A percentile compares a stretch with the other conserved stretches of the same genome.
Conservation (phyloP, 2,113 vertebrate genomes). For the Axis porcinus region DNA sequence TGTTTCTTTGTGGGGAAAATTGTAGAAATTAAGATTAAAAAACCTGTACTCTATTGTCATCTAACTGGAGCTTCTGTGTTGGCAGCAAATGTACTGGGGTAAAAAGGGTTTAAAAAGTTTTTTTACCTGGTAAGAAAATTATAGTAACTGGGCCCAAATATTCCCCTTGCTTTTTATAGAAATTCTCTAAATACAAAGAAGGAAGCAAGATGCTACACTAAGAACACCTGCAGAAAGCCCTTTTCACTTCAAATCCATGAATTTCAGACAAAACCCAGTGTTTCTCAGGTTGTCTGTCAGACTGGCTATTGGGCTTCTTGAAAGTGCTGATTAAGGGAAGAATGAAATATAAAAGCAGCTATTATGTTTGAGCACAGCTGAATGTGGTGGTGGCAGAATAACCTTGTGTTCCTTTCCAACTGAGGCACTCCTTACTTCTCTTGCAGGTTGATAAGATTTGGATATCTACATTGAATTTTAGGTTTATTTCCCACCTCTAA, state of each 20-base stretch:
- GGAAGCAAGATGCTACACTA: slow-evolving; percentile 64
- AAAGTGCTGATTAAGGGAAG: slow-evolving; percentile 10
- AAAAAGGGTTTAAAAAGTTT: background rate
- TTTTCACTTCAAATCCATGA: slow-evolving; percentile 25
- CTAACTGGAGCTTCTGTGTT: slow-evolving; percentile 33
- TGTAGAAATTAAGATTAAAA: slow-evolving; percentile 6
- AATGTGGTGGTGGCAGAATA: background rate
- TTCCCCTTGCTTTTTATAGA: slow-evolving; percentile 67
- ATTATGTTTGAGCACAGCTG: background rate
- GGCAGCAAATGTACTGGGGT: slow-evolving; percentile 56
- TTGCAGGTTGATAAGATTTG: background rate
- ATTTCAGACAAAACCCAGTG: slow-evolving; percentile 50
- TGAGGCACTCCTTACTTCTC: background rate
- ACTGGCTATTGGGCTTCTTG: slow-evolving; percentile 13
- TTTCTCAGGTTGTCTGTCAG: slow-evolving; percentile 46
- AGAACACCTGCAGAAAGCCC: slow-evolving; percentile 60
- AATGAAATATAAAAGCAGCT: background rate
- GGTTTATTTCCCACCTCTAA: slow-evolving; percentile 2
- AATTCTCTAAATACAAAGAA: slow-evolving; percentile 74
- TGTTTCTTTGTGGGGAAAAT: slow-evolving; percentile 56
- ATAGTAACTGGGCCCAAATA: slow-evolving; percentile 53
- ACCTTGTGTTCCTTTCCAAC: background rate
- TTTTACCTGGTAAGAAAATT: slow-evolving; percentile 56
- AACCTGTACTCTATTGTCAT: background rate
- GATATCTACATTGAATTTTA: background rate